Base-by-base conservation (phyloP, 2,888 invertebrate genomes). In the Microplitis deprimator region DNA sequence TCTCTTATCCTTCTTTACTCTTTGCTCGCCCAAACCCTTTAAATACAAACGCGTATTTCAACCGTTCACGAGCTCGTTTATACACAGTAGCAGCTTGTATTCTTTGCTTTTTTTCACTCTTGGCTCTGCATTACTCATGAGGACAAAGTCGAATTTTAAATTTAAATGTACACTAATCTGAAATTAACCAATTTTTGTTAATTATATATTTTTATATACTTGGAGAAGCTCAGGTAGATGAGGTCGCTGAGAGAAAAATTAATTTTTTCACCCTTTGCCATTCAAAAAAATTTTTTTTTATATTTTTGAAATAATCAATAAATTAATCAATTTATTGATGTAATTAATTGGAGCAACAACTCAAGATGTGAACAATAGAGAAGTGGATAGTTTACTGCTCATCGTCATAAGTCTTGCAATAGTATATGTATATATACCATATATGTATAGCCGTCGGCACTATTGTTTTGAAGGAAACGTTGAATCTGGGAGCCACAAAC, bases 381-480 rank as follows among this genome's bases (percentile, higher is more conserved):
- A 62, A 79, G 76, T 60, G 73, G 71, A 80, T 79, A 77, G 78
- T 75, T 80, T 70, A 75, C 76, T 64, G 67, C 70, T 70, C 40
- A 61, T 64, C 64, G 16, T 67, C 68, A 62, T 38, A 62, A 64
- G 64, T 64, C 29, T 29, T 29, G 29, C 29, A 78, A 70, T 73
- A 50, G 68, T 68, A 77, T 75, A 79, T 79, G 67, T 71, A 73
- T 77, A 70, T 77, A 61, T 38, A 79, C 72, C 40, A 81, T 82
- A 4, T 29, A 29, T 29, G 29, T 29, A 29, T 29, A 29, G 29
- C 29, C 29, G 29, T 29, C 29, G 29, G 29, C 83, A 84, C 84
- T 86, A 88, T 89, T 89, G 89, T 89, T 89, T 86, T 84, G 81
- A 84, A 85, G 85, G 80, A 85, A 80, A 78, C 77, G 80, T 77